Base-by-base conservation (phyloP, 2,113 vertebrate species). In the Anguilla japonica region DNA sequence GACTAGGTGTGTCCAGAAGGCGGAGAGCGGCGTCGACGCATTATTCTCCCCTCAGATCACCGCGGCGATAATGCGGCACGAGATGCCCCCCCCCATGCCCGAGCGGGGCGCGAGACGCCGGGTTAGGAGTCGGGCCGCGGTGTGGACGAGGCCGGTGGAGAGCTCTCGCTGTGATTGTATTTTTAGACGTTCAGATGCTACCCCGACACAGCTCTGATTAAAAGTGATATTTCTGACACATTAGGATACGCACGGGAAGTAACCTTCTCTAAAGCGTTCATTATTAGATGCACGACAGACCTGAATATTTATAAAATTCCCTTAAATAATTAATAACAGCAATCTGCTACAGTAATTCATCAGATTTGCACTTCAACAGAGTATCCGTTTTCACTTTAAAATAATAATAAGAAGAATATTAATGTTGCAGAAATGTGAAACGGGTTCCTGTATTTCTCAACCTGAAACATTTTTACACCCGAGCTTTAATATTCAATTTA, bases 231-330 rank as follows among this genome's bases (percentile, higher is more conserved):
- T 95, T 95, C 93, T 96, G 95, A 96, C 95, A 95, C 95, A 93
- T 96, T 95, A 95, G 95, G 95, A 95, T 96, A 94, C 94, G 85
- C 94, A 94, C 95, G 93, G 95, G 95, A 96, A 96, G 95, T 96
- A 95, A 96, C 95, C 96, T 95, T 95, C 95, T 95, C 95, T 94
- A 96, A 95, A 96, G 95, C 94, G 94, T 95, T 95, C 95, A 95
- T 96, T 96, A 96, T 96, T 94, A 96, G 95, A 96, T 96, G 96
- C 96, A 96, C 96, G 95, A 96, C 98, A 97, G 97, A 98, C 97
- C 98, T 99, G 98, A 99, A 99, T 99, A 99, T 99, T 99, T 99
- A 99, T 99, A 98, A 95, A 99, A 99, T 99, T 97, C 95, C 95
- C 97, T 97, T 99, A 98, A 99, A 99, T 99, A 98, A 99, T 99